phyloP scores from a whole-genome alignment of 2,113 vertebrate species.

The Psammodynastes pulverulentus region DNA sequence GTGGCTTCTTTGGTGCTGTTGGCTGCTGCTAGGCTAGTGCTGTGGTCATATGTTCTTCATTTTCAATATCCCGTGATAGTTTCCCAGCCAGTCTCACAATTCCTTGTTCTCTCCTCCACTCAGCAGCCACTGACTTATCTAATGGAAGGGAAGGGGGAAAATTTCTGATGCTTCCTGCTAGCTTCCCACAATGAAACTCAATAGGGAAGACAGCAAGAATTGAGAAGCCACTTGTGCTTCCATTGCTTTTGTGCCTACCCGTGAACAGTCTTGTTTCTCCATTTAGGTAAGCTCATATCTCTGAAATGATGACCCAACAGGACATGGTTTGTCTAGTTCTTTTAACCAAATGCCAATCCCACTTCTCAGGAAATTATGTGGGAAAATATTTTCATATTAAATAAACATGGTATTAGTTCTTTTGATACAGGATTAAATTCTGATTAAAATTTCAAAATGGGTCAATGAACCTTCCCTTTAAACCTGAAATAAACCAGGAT shows the following conservation, averaged over 20 bases:
- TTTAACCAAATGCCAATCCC: neutral
- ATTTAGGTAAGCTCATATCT: neutral
- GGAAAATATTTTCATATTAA: neutral
- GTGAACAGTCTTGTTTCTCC: neutral
- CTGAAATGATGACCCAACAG: neutral
- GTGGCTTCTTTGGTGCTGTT: neutral
- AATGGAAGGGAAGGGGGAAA: neutral
- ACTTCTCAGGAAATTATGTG: neutral
- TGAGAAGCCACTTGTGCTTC: neutral
- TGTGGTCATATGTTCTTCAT: neutral
- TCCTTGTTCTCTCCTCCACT: neutral
- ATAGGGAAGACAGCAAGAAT: neutral
- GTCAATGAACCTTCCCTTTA: neutral
- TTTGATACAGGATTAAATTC: neutral
- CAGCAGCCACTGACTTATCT: neutral
- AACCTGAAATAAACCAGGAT: neutral
- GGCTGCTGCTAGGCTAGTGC: neutral
- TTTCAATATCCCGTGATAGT: neutral
- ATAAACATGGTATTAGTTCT: neutral
- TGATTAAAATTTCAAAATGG: neutral
- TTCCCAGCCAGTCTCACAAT: neutral
- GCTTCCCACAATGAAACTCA: neutral
- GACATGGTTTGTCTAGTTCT: neutral
- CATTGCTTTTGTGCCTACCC: neutral
- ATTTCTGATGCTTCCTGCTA: neutral